phyloP scores from a whole-genome alignment of 2,888 invertebrate genomes.

The Tenthredo distinguenda region DNA sequence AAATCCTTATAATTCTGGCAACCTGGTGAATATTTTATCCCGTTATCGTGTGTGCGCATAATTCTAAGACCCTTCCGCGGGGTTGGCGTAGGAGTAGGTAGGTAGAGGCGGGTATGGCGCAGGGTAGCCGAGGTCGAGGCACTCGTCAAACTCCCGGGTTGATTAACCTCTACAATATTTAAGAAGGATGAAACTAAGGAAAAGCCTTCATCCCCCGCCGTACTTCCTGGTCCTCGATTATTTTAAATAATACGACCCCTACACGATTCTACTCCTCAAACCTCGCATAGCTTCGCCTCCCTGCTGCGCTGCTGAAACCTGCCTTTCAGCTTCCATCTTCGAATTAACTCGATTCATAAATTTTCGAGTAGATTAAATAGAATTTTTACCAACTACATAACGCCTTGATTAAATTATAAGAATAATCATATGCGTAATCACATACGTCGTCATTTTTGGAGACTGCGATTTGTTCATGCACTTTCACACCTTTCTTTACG shows the following conservation, averaged over 20 bases:
- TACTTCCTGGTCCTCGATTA: slow-evolving; percentile 13
- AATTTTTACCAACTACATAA: not conserved
- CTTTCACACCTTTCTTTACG: not conserved
- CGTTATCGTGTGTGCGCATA: slow-evolving; percentile 62
- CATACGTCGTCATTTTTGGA: not conserved
- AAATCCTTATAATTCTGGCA: slow-evolving; percentile 26
- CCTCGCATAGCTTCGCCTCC: not conserved
- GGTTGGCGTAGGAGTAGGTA: not conserved
- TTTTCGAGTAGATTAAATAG: not conserved
- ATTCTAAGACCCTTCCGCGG: slow-evolving; percentile 57
- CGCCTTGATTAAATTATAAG: not conserved
- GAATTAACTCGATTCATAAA: slow-evolving; percentile 16
- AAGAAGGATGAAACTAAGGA: slow-evolving; percentile 63
- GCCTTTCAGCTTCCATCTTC: not conserved
- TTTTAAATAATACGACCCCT: slow-evolving; percentile 35
- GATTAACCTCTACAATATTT: slow-evolving; percentile 75
- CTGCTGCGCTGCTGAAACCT: not conserved
- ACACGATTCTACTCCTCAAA: not conserved
- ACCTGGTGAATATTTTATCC: slow-evolving; percentile 61
- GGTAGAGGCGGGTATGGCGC: not conserved
- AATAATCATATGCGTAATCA: not conserved
- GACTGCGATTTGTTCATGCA: no score
- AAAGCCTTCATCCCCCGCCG: slow-evolving; percentile 55
- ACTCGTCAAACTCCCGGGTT: slow-evolving; percentile 60
- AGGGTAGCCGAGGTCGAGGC: slow-evolving; percentile 9